Evolutionary conservation across 1,140 invertebrate species (phyloP).

Genomic region (Vanessa atalanta): DNA sequence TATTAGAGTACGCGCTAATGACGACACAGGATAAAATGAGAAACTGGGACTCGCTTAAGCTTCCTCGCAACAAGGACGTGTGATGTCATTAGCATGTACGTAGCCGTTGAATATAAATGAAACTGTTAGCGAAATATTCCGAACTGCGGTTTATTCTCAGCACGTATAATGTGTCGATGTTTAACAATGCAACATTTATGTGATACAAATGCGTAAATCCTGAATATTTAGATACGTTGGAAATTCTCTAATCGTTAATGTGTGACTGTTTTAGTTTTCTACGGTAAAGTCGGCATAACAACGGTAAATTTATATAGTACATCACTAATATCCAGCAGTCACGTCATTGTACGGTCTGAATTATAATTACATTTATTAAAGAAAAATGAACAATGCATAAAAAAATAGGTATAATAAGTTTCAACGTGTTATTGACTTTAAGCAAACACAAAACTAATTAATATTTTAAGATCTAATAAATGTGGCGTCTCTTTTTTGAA

Average conservation of each 20-base stretch:
- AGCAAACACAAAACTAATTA: neutral
- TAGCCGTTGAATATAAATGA: constrained; percentile 60
- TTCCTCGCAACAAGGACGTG: constrained; percentile 74
- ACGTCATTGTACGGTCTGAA: constrained; percentile 22
- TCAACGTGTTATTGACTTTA: neutral
- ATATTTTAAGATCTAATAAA: neutral
- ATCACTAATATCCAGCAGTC: constrained; percentile 36
- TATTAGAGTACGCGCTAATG: constrained; percentile 60
- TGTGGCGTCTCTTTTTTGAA: neutral
- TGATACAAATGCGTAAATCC: constrained; percentile 29
- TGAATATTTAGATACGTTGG: constrained; percentile 15
- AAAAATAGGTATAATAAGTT: neutral
- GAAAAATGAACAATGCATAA: constrained; percentile 1
- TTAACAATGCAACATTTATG: constrained; percentile 51
- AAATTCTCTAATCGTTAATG: constrained; percentile 12
- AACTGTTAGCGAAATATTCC: constrained; percentile 54
- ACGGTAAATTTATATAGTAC: constrained; percentile 33
- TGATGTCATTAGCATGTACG: constrained; percentile 70
- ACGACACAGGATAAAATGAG: constrained; percentile 74
- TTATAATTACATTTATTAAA: neutral
- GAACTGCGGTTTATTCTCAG: constrained; percentile 52
- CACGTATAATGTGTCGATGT: constrained; percentile 61
- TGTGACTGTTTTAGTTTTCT: constrained; percentile 27
- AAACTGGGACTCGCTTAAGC: constrained; percentile 70
- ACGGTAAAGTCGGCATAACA: constrained; percentile 31